Percentiles rank a stretch among this genome's conserved stretches.
phyloP scores from a whole-genome alignment of 2,888 invertebrate species.

The Rhogogaster chlorosoma region DNA sequence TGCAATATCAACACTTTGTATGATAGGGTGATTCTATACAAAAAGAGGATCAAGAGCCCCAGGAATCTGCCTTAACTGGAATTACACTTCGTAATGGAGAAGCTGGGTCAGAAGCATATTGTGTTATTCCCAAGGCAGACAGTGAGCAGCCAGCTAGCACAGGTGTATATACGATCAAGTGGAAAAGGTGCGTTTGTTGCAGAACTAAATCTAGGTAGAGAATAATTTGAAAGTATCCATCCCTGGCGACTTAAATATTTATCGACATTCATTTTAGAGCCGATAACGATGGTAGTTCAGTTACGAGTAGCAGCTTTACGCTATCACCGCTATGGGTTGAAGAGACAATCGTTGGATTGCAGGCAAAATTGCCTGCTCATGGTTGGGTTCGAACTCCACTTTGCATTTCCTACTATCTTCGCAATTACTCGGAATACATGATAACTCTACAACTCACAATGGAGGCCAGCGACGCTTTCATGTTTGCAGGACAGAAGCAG shows the following conservation, averaged over 20 bases:
- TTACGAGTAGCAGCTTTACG: conserved; percentile 80
- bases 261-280: conserved; percentile 62
- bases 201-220: conserved; percentile 3
- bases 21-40: conserved; percentile 70
- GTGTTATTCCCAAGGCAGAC: conserved; percentile 75
- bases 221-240: conserved; percentile 3
- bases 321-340: conserved; percentile 81
- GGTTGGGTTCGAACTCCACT: conserved; percentile 87
- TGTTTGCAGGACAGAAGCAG: conserved; percentile 97
- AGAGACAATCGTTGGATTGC: conserved; percentile 82
- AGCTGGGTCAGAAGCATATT: conserved; percentile 79
- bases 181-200: conserved; percentile 78
- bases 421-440: conserved; percentile 86
- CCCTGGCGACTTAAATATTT: neutral
- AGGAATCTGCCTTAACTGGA: conserved; percentile 72
- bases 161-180: conserved; percentile 80
- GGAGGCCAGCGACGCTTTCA: conserved; percentile 94
- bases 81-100: conserved; percentile 78
- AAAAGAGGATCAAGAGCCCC: conserved; percentile 63
- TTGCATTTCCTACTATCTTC: conserved; percentile 85
- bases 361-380: conserved; percentile 85
- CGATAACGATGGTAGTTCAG: conserved; percentile 66
- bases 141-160: conserved; percentile 79
- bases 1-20: neutral
- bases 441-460: conserved; percentile 87